Evolutionary conservation across 2,888 invertebrate genomes (phyloP).

Genomic region (Tiliacea citrago): DNA sequence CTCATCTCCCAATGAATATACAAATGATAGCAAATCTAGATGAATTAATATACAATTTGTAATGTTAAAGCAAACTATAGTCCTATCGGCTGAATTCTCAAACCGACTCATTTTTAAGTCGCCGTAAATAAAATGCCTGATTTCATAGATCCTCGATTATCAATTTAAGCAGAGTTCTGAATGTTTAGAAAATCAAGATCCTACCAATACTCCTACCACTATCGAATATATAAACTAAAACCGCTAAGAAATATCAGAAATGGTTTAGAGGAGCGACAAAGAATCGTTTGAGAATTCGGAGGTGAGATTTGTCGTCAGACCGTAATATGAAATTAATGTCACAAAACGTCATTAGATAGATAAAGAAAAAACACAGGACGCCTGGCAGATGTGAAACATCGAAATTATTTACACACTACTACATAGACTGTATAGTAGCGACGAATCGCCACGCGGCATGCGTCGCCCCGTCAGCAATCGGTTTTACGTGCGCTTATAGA

Average conservation of each 20-base stretch:
- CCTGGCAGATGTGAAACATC: too few species aligned
- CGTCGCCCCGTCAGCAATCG: too few species aligned
- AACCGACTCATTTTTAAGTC: neutral
- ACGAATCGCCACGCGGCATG: too few species aligned
- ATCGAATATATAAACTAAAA: neutral
- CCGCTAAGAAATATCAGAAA: neutral
- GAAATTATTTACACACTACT: too few species aligned
- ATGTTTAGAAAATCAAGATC: neutral
- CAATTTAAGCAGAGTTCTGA: neutral
- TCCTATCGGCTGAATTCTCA: neutral
- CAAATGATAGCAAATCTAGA: slow-evolving; percentile 50
- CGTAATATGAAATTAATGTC: neutral
- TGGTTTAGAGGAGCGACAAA: neutral
- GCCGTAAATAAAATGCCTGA: neutral
- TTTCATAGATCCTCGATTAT: neutral
- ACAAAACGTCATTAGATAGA: neutral
- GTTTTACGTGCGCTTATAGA: too few species aligned
- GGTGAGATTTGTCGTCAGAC: slow-evolving; percentile 9
- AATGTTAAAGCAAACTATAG: slow-evolving; percentile 18
- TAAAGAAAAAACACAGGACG: neutral
- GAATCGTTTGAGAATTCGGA: slow-evolving; percentile 9
- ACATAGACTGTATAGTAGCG: too few species aligned
- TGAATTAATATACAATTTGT: slow-evolving; percentile 24
- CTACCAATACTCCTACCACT: neutral
- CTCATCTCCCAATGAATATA: slow-evolving; percentile 23